Conservation (phyloP, 2,888 invertebrate genomes). For the Oxycera nigricornis region DNA sequence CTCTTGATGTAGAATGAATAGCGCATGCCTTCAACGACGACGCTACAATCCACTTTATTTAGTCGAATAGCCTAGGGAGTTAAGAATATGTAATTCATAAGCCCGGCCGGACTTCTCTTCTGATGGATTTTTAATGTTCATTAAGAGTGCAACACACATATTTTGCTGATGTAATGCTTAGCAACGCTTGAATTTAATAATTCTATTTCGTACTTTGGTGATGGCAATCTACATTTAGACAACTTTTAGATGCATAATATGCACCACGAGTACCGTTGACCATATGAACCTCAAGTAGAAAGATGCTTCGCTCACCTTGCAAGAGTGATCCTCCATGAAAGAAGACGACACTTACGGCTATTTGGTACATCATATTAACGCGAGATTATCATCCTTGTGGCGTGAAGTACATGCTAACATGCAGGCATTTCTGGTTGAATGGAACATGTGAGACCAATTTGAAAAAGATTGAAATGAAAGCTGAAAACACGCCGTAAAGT, state of each 20-base stretch:
- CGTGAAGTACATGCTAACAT: neutral
- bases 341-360: conserved; percentile 26
- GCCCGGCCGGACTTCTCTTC: neutral
- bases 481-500: conserved; percentile 39
- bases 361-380: conserved; percentile 30
- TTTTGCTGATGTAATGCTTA: no score
- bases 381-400: conserved; percentile 29
- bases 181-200: no score
- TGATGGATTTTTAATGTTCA: conserved; percentile 3
- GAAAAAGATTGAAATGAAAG: conserved; percentile 37
- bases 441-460: conserved; percentile 29
- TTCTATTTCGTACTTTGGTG: no score
- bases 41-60: conserved; percentile 29
- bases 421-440: neutral
- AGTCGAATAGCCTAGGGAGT: conserved; percentile 1
- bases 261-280: no score
- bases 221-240: no score
- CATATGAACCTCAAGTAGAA: no score
- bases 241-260: no score
- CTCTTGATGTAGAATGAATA: conserved; percentile 3
- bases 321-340: no score
- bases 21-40: conserved; percentile 12
- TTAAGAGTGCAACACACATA: neutral
- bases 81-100: conserved; percentile 21
- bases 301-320: no score